These are phyloP conservation scores for Troides oblongomaculatus DNA, from an alignment of 2,888 invertebrate species.

Conservation along the genomic window DNA sequence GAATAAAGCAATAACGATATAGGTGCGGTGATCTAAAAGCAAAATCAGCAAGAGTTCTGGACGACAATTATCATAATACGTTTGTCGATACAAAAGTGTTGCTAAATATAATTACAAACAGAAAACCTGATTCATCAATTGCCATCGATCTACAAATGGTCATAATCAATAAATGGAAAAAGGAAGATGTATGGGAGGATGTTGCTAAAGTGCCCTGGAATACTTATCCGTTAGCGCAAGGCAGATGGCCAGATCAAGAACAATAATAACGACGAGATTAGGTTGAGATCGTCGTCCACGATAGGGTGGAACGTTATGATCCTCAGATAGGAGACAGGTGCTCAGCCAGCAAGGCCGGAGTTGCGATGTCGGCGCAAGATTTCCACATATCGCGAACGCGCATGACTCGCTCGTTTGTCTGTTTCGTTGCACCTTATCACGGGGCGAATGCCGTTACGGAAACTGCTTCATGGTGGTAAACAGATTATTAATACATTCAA, in stretches of 20 bases:
- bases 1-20: too few species aligned
- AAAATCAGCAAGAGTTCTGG: too few species aligned
- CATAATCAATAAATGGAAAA: too few species aligned
- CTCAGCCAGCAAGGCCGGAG: constrained; percentile 33
- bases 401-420: constrained; percentile 64
- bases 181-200: too few species aligned
- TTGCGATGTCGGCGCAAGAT: constrained; percentile 31
- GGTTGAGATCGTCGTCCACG: constrained; percentile 30
- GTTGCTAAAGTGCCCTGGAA: background rate
- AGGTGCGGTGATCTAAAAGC: too few species aligned
- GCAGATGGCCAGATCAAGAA: background rate
- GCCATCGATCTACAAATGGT: too few species aligned
- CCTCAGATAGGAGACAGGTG: constrained; percentile 41
- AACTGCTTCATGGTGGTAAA: background rate
- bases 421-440: constrained; percentile 12
- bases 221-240: background rate
- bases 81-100: too few species aligned
- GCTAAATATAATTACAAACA: too few species aligned
- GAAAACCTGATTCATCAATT: too few species aligned
- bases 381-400: constrained; percentile 40
- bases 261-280: constrained; percentile 33
- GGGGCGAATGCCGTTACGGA: constrained; percentile 9
- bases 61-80: too few species aligned
- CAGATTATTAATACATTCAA: too few species aligned
- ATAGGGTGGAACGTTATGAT: constrained; percentile 38